Base-by-base conservation (phyloP, 2,797 vertebrate genomes). In the Arctocebus calabarensis region DNA sequence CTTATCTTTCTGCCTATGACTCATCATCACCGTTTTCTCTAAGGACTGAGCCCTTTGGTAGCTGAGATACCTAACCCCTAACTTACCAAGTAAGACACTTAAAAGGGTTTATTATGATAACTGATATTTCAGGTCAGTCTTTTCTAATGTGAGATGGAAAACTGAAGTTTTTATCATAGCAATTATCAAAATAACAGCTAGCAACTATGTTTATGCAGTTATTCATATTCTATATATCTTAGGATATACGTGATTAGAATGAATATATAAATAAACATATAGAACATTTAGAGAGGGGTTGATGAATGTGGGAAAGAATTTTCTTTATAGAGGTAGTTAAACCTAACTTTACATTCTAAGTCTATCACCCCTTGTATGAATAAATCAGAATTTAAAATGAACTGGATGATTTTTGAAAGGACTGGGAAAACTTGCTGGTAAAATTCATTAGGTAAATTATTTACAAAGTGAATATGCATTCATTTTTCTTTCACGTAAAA, bases 91-190 rank as follows among this genome's bases (percentile, higher is more conserved):
- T 70, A 57, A 94, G 82, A 77, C 37, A 62, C n/a, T 70, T 90
- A 55, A 88, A 95, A 43, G 32, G 52, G 9, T 95, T 93, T 90
- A 70, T 93, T 94, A 66, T 88, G 95, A 96, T 95, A 96, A 86
- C 55, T 83, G 87, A 52, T 85, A 91, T 97, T 97, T 98, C 82
- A 85, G 73, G 79, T 97, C 71, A 29, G 34, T 95, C 48, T 96
- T 93, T 70, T 70, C 32, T 48, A 84, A 86, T 37, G 57, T 88
- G 71, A 95, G 34, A 66, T 73, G 66, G 92, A 85, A 91, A 97
- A 89, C 23, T 40, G 4, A 1, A 71, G 48, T 27, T 82, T 37
- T 37, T 66, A 57, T 95, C 90, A 90, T 5, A 64, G 79, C 62
- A 68, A 78, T 88, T 73, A 81, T 91, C 78, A 89, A 62, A 90